Conservation (phyloP, 2,113 vertebrate species). For the Chloroceryle aenea region DNA sequence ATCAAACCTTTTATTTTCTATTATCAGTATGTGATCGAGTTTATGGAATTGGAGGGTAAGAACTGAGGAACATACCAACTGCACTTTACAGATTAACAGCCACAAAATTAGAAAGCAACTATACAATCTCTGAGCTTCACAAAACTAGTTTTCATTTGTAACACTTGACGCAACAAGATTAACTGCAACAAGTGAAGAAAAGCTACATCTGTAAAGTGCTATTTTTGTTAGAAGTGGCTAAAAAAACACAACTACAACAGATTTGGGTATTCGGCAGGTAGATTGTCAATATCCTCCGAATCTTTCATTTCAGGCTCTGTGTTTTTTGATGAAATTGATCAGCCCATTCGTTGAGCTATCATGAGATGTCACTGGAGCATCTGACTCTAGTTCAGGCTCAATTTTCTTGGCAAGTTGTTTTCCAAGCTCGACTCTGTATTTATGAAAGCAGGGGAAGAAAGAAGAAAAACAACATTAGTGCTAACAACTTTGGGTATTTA, state of each 20-base stretch:
- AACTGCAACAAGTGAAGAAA: slow-evolving; percentile 66
- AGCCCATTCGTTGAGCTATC: slow-evolving; percentile 97
- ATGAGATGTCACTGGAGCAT: slow-evolving; percentile 83
- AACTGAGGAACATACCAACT: background rate
- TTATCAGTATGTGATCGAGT: background rate
- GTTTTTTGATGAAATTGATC: slow-evolving; percentile 94
- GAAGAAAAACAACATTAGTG: background rate
- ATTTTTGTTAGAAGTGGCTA: slow-evolving; percentile 65
- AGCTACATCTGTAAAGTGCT: slow-evolving; percentile 73
- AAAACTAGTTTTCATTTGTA: slow-evolving; percentile 34
- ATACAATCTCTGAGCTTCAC: slow-evolving; percentile 34
- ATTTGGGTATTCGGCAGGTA: slow-evolving; percentile 3
- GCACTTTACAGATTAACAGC: slow-evolving; percentile 58
- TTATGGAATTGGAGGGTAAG: background rate
- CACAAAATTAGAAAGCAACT: slow-evolving; percentile 59
- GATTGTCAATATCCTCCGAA: background rate
- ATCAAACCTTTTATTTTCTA: slow-evolving; percentile 39
- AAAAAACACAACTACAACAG: slow-evolving; percentile 63
- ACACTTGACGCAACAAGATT: slow-evolving; percentile 38
- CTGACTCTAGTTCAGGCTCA: slow-evolving; percentile 89
- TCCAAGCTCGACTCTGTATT: slow-evolving; percentile 90
- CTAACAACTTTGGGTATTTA: background rate
- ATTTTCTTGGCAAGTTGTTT: slow-evolving; percentile 98
- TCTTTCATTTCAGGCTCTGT: slow-evolving; percentile 76
- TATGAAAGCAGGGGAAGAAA: background rate